Conservation (phyloP, 2,888 invertebrate species). For the Limnephilus auricula region DNA sequence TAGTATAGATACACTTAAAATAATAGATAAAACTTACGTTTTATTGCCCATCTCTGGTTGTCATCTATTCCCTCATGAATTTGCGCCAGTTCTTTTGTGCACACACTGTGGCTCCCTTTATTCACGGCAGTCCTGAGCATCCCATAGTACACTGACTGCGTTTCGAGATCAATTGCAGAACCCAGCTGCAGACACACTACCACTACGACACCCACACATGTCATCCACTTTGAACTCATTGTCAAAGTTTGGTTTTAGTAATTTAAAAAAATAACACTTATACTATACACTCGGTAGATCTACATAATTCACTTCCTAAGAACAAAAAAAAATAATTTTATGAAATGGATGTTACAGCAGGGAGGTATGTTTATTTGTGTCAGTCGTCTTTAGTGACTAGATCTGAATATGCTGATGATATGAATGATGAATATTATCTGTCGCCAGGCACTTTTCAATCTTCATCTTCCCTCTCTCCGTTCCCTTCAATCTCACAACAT, state of each 20-base stretch:
- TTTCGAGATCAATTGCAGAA: constrained; percentile 49
- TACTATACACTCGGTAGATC: background rate
- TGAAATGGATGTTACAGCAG: too few relatives aligned
- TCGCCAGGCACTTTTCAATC: too few relatives aligned
- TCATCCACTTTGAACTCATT: background rate
- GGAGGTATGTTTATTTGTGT: too few relatives aligned
- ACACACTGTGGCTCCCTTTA: constrained; percentile 64
- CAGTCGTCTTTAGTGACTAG: too few relatives aligned
- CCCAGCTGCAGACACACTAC: background rate
- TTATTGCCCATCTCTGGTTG: constrained; percentile 69
- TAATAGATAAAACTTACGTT: constrained; percentile 67
- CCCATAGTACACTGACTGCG: constrained; percentile 68
- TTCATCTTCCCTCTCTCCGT: too few relatives aligned
- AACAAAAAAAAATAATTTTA: too few relatives aligned
- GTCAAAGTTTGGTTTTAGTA: background rate
- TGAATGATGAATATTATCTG: too few relatives aligned
- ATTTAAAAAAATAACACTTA: background rate
- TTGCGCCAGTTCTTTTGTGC: constrained; percentile 67
- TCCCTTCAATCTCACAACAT: too few relatives aligned
- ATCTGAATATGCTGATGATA: too few relatives aligned
- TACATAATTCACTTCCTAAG: too few relatives aligned
- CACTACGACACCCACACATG: background rate
- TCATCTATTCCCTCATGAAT: constrained; percentile 67
- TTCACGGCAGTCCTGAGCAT: constrained; percentile 67
- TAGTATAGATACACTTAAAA: too few relatives aligned